These are phyloP conservation scores for Galago senegalensis DNA, from an alignment of 2,797 vertebrate genomes.

Conservation along the genomic window DNA sequence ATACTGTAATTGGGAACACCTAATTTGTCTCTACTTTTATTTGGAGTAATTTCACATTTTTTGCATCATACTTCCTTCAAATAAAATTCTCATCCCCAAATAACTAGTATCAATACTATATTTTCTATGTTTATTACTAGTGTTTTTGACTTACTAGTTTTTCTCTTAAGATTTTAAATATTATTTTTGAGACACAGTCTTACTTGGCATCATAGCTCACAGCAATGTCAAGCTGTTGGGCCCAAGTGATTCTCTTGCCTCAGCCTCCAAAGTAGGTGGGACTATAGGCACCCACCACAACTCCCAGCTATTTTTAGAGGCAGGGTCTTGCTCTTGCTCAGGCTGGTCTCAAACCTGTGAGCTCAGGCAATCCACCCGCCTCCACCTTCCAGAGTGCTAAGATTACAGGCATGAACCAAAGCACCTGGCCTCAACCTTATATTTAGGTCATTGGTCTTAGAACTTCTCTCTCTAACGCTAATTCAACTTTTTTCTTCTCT, in stretches of 20 bases:
- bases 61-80: constrained; percentile 7
- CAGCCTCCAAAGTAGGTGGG: too few relatives aligned
- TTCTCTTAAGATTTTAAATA: background rate
- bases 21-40: background rate
- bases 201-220: too few relatives aligned
- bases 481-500: background rate
- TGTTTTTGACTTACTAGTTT: background rate
- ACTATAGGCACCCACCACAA: too few relatives aligned
- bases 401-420: too few relatives aligned
- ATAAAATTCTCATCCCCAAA: background rate
- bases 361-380: too few relatives aligned
- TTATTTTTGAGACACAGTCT: background rate
- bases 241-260: too few relatives aligned
- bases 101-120: background rate
- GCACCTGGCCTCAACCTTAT: background rate
- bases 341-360: too few relatives aligned
- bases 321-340: too few relatives aligned
- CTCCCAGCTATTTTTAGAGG: too few relatives aligned
- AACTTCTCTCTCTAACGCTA: background rate
- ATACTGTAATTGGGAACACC: background rate
- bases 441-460: background rate
- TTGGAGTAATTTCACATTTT: constrained; percentile 23
- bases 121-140: background rate
- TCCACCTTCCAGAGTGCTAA: too few relatives aligned
- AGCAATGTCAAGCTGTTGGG: too few relatives aligned